Base-by-base conservation (phyloP, 2,797 vertebrate genomes). In the Eospalax fontanierii region DNA sequence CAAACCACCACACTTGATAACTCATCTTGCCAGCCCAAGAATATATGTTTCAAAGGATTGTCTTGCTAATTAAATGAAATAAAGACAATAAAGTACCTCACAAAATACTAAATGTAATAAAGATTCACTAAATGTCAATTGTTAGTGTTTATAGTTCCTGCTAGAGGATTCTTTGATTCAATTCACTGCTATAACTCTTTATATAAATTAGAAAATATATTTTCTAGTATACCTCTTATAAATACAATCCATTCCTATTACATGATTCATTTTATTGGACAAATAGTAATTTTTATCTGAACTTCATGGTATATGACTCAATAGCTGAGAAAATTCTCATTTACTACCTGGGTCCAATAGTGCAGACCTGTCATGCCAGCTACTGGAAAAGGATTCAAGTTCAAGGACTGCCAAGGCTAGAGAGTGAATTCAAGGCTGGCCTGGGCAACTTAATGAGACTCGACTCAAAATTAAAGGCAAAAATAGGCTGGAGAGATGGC, bases 201-300 rank as follows among this genome's bases (percentile, higher is more conserved):
- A 66, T 6, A 74, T 61, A 76, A 93, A 70, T 19, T 73, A 43
- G 21, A 89, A 91, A 88, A 86, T 61, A n/a, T 46, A 63, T 78
- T 80, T 92, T 38, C n/a, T 95, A 46, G 24, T 75, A 87, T 93
- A 84, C 26, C 38, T 95, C 63, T 93, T 75, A 91, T 78, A 83
- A 71, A 73, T 57, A 90, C 14, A 82, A 88, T 5, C 8, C 15
- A 85, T 79, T 90, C 50, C 43, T 79, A n/a, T 80, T 61, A 87
- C 78, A 16, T 66, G 70, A 65, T 73, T 85, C 40, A 7, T 83
- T 94, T 74, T 68, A 83, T 6, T 40, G 12, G 68, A 78, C 30
- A 65, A 89, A 85, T 40, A 70, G 35, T 68, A 93, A 63, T 57
- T 30, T 59, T 30, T 35, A 70, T 80, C 9, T 65, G 50, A 91